A percentile compares a stretch with the other conserved stretches of the same genome.
Evolutionary conservation across 2,797 vertebrate genomes (phyloP).

Genomic region (Sebastes itinus): DNA sequence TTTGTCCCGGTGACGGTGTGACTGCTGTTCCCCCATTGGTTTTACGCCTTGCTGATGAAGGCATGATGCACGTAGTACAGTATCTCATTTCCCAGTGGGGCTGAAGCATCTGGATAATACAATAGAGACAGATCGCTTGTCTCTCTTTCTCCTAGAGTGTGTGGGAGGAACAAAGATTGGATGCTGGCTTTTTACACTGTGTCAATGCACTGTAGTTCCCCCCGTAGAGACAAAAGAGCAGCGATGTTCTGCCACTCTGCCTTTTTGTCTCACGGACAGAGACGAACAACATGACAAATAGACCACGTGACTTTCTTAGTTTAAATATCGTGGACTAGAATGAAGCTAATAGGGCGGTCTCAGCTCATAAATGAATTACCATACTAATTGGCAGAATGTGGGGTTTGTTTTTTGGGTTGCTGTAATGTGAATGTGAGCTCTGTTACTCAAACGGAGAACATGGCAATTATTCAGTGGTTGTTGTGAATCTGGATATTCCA

Average conservation of each 20-base stretch:
- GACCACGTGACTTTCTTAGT: slow-evolving; percentile 24
- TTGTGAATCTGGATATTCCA: slow-evolving; percentile 54
- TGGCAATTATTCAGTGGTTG: slow-evolving; percentile 60
- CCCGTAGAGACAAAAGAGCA: slow-evolving; percentile 62
- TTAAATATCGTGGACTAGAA: slow-evolving; percentile 27
- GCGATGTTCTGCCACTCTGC: slow-evolving; percentile 21
- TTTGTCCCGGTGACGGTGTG: background rate
- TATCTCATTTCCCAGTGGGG: slow-evolving; percentile 63
- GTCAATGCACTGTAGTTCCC: slow-evolving; percentile 54
- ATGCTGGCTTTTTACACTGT: slow-evolving; percentile 61
- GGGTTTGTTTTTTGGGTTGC: slow-evolving; percentile 51
- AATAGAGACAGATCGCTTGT: slow-evolving; percentile 70
- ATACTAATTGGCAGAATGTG: slow-evolving; percentile 50
- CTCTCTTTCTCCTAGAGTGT: slow-evolving; percentile 55
- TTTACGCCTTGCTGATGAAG: slow-evolving; percentile 54
- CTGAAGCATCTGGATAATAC: slow-evolving; percentile 73
- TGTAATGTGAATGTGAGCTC: slow-evolving; percentile 37
- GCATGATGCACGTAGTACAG: slow-evolving; percentile 36
- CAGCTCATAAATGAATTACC: slow-evolving; percentile 57
- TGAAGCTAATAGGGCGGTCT: slow-evolving; percentile 39
- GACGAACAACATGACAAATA: slow-evolving; percentile 25
- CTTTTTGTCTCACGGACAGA: slow-evolving; percentile 25
- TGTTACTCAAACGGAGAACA: slow-evolving; percentile 58
- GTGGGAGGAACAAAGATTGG: slow-evolving; percentile 75
- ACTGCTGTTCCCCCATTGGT: slow-evolving; percentile 14